Base-by-base conservation (phyloP, 2,888 invertebrate genomes). In the Ochropleura plecta region DNA sequence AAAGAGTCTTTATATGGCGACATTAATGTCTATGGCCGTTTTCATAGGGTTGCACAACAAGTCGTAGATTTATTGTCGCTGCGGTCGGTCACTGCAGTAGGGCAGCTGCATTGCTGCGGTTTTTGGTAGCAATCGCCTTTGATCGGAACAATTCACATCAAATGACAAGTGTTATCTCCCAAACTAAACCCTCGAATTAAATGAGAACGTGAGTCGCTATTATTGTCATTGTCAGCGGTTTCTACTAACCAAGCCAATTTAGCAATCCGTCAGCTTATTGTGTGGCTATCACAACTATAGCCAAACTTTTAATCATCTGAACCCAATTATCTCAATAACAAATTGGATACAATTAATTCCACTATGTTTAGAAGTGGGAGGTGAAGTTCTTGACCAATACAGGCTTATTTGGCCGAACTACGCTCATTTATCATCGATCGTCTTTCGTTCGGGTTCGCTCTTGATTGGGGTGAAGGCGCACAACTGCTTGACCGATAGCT, bases 301-400 rank as follows among this genome's bases (percentile, higher is more conserved):
- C 46, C 20, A 5, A 81, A 79, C 64, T 79, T 83, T 81, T 79
- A 74, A 79, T 83, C 46, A 80, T 70, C 66, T 60, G 20, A 70
- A 64, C 64, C 14, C n/a, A n/a, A 79, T 70, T 83, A 55, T 60
- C 46, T 12, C 12, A 0, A 44, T 68, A 74, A 57, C 67, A 64
- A 65, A 68, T 64, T 64, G 64, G 55, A 42, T 83, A 40, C 68
- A 74, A 81, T 81, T 81, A 80, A 83, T 83, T 81, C 49, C 40
- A 16, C 57, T 60, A 48, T 74, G 67, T 67, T 83, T 79, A 44
- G 79, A 63, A 63, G 48, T 59, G 18, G 3, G 60, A 62, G 73
- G 42, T 40, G 16, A 74, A 83, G 67, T 79, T 68, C 44, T 67
- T 42, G 46, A n/a, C 14, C 51, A 69, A 53, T 48, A 20, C 12